A percentile compares a stretch with the other conserved stretches of the same genome.
These are phyloP conservation scores for Cheumatopsyche charites DNA, from an alignment of 1,140 invertebrate species.

Conservation along the genomic window DNA sequence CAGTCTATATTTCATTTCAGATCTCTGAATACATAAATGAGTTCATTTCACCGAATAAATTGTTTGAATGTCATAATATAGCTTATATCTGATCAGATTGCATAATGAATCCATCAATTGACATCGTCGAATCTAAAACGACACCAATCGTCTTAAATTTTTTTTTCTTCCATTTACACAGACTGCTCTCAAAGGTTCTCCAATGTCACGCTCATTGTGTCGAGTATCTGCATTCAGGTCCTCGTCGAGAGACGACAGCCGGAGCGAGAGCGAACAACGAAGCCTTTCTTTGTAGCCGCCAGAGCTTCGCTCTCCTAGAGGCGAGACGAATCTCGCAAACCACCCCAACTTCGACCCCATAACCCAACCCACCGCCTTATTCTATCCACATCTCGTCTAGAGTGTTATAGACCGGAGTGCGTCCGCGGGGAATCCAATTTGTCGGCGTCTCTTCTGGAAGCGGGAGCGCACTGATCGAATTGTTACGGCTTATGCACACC, in stretches of 20 bases:
- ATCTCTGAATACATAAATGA: no score
- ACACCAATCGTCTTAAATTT: no score
- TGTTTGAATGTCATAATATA: no score
- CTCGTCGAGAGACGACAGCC: not conserved
- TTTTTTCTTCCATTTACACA: constrained; percentile 13
- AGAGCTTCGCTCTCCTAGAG: not conserved
- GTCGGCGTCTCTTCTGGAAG: not conserved
- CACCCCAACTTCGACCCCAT: not conserved
- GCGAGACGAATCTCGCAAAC: not conserved
- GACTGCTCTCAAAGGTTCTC: constrained; percentile 17
- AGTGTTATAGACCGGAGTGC: not conserved
- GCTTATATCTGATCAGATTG: no score
- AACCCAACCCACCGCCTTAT: not conserved
- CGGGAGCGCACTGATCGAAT: constrained; percentile 31
- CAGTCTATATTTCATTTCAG: no score
- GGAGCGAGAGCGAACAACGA: not conserved
- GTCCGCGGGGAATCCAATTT: constrained; percentile 41
- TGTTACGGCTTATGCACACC: constrained; percentile 28
- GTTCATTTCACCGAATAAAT: no score
- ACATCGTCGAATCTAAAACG: no score
- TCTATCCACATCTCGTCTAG: not conserved
- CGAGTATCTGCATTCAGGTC: constrained; percentile 24
- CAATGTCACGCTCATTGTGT: constrained; percentile 30
- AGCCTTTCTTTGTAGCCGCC: constrained; percentile 6
- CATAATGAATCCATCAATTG: no score